These are phyloP conservation scores for Podarcis siculus DNA, from an alignment of 2,797 vertebrate species.

Conservation along the genomic window DNA sequence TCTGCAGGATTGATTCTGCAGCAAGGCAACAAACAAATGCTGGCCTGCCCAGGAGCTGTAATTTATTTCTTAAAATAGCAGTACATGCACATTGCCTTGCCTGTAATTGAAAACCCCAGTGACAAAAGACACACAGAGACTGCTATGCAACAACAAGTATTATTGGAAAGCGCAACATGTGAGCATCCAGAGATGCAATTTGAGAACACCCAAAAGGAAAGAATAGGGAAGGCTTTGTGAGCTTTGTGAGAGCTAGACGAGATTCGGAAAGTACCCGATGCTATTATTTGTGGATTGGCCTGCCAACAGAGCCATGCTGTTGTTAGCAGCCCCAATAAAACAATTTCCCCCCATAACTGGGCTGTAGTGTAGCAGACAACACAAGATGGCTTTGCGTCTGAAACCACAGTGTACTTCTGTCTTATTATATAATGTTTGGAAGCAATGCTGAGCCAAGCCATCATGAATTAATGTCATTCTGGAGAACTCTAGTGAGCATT, in stretches of 20 bases:
- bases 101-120: background rate
- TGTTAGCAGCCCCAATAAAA: background rate
- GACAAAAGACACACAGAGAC: background rate
- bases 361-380: background rate
- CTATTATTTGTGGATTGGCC: background rate
- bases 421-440: background rate
- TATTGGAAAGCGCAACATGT: background rate
- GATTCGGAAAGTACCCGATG: background rate
- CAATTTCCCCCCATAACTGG: background rate
- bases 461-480: slow-evolving; percentile 1
- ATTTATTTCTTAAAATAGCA: background rate
- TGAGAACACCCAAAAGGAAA: background rate
- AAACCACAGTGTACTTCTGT: background rate
- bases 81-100: background rate
- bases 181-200: background rate
- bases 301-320: background rate
- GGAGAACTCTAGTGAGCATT: slow-evolving; percentile 9
- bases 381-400: background rate
- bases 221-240: rapidly evolving
- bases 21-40: background rate
- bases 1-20: background rate
- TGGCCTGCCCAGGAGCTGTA: background rate
- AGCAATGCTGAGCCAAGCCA: background rate
- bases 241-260: rapidly evolving
- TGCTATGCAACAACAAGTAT: rapidly evolving